A percentile compares a stretch with the other conserved stretches of the same genome.
phyloP scores from a whole-genome alignment of 2,113 vertebrate species.

The Semicossyphus pulcher region DNA sequence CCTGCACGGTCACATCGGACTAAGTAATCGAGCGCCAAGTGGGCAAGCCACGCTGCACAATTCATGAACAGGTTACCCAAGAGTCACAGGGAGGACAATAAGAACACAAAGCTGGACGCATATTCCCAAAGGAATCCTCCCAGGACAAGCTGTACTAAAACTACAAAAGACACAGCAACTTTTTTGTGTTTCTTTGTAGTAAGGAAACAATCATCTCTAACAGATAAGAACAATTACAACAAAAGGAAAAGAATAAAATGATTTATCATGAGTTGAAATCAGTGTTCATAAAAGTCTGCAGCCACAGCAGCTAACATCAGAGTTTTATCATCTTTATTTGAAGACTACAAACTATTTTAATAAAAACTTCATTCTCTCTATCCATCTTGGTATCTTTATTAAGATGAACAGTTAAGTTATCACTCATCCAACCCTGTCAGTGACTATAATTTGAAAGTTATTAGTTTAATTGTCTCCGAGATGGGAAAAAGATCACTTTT shows the following conservation, averaged over 20 bases:
- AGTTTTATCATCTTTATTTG: background rate
- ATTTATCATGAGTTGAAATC: conserved; percentile 19
- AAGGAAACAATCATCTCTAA: background rate
- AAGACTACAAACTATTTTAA: background rate
- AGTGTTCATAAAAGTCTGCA: background rate
- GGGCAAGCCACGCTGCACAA: conserved; percentile 77
- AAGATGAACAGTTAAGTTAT: background rate
- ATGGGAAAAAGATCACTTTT: conserved; percentile 52
- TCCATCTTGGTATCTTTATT: background rate
- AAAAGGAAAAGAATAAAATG: background rate
- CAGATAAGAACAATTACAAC: background rate
- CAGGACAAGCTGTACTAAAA: conserved; percentile 9
- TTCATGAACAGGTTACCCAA: conserved; percentile 79
- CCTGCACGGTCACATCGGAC: conserved; percentile 64
- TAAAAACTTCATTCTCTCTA: background rate
- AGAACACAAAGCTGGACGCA: conserved; percentile 18
- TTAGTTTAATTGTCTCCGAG: conserved; percentile 17
- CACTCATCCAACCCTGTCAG: background rate
- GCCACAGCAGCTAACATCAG: conserved; percentile 16
- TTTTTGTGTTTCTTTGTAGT: background rate
- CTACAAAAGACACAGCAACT: background rate
- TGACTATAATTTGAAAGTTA: conserved; percentile 14
- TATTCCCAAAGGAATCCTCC: background rate
- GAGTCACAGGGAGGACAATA: conserved; percentile 64
- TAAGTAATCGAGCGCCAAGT: conserved; percentile 78